Conservation (phyloP, 2,113 vertebrate genomes). For the Phycodurus eques region DNA sequence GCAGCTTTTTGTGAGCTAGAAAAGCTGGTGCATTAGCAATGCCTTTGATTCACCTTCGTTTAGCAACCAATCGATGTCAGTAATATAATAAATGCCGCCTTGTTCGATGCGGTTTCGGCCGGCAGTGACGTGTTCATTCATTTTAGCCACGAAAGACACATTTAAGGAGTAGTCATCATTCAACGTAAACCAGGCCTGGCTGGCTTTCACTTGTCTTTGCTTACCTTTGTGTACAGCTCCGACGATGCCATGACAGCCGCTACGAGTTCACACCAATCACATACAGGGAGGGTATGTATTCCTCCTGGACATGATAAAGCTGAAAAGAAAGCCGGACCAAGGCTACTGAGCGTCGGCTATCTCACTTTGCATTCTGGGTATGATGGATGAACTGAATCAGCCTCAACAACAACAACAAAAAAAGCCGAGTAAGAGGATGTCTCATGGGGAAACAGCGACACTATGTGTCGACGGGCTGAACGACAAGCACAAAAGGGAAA, state of each 20-base stretch:
- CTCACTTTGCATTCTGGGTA: slow-evolving; percentile 84
- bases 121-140: slow-evolving; percentile 38
- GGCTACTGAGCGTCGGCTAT: slow-evolving; percentile 55
- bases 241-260: slow-evolving; percentile 84
- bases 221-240: slow-evolving; percentile 94
- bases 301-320: slow-evolving; percentile 66
- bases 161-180: neutral
- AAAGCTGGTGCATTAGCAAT: neutral
- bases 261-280: slow-evolving; percentile 41
- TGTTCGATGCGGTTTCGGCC: neutral
- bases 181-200: neutral
- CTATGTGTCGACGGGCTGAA: neutral
- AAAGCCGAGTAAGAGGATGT: neutral
- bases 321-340: slow-evolving; percentile 21
- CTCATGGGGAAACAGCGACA: slow-evolving; percentile 41
- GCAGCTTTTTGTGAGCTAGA: neutral
- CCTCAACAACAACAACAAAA: slow-evolving; percentile 8
- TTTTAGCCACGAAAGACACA: neutral
- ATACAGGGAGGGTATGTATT: slow-evolving; percentile 57
- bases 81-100: neutral
- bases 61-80: neutral
- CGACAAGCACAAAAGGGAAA: slow-evolving; percentile 4
- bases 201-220: neutral
- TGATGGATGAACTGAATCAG: slow-evolving; percentile 68
- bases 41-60: neutral